Evolutionary conservation across 2,888 invertebrate genomes (phyloP).

Genomic region (Andrena hattorfiana): DNA sequence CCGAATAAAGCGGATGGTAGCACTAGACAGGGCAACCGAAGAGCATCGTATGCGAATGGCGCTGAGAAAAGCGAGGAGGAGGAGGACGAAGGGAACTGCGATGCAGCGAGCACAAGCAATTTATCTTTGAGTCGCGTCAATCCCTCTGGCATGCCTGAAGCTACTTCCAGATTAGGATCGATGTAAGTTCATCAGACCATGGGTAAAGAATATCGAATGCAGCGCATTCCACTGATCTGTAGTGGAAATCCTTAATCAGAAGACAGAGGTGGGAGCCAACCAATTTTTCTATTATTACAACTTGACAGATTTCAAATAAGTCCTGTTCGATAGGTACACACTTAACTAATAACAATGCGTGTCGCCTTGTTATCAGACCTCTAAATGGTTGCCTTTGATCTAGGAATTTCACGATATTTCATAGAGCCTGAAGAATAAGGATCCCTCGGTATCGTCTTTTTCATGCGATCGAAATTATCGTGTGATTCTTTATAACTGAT

Average conservation of each 20-base stretch:
- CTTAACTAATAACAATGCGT: constrained; percentile 26
- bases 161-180: constrained; percentile 81
- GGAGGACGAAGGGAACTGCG: constrained; percentile 26
- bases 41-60: constrained; percentile 5
- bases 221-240: constrained; percentile 28
- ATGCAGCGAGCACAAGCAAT: constrained; percentile 63
- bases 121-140: constrained; percentile 81
- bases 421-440: constrained; percentile 28
- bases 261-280: constrained; percentile 58
- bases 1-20: constrained; percentile 6
- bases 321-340: constrained; percentile 15
- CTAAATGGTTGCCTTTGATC: constrained; percentile 48
- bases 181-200: constrained; percentile 80
- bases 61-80: constrained; percentile 12
- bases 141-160: constrained; percentile 70
- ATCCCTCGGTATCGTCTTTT: constrained; percentile 34
- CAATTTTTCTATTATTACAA: constrained; percentile 47
- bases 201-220: constrained; percentile 46
- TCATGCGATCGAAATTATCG: constrained; percentile 24
- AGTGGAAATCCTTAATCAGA: constrained; percentile 53
- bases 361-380: constrained; percentile 19
- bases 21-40: constrained; percentile 1
- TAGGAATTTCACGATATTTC: constrained; percentile 44
- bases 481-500: neutral
- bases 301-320: constrained; percentile 12